Evolutionary conservation across 2,888 invertebrate species (phyloP).

Genomic region (Sinotaia quadrata): DNA sequence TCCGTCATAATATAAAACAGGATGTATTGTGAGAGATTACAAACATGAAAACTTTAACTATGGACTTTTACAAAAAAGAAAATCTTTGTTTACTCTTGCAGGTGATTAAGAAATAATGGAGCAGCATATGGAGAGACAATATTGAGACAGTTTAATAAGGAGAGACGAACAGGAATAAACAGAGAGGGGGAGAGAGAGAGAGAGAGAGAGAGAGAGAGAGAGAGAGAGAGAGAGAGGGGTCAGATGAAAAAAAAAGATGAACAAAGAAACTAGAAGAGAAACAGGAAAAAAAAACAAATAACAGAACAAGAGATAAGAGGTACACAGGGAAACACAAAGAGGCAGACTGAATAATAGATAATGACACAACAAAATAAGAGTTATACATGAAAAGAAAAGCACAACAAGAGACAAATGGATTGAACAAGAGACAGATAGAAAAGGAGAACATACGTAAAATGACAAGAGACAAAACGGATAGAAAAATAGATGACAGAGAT

Average conservation of each 20-base stretch:
- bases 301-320: not conserved
- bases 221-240: not conserved
- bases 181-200: constrained; percentile 2
- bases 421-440: too few relatives aligned
- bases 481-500: too few relatives aligned
- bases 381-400: not conserved
- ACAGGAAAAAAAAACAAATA: constrained; percentile 7
- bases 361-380: not conserved
- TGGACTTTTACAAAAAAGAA: too few relatives aligned
- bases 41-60: too few relatives aligned
- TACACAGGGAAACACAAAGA: constrained; percentile 11
- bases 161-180: not conserved
- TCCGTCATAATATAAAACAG: too few relatives aligned
- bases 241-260: constrained; percentile 5
- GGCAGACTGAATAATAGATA: constrained; percentile 13
- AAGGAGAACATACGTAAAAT: too few relatives aligned
- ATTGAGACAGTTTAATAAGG: not conserved
- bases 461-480: too few relatives aligned
- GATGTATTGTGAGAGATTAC: too few relatives aligned
- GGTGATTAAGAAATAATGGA: too few relatives aligned
- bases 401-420: too few relatives aligned
- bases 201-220: constrained; percentile 5
- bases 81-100: too few relatives aligned
- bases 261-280: not conserved
- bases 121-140: not conserved